Evolutionary conservation across 2,888 invertebrate species (phyloP).

Genomic region (Pammene fasciana): DNA sequence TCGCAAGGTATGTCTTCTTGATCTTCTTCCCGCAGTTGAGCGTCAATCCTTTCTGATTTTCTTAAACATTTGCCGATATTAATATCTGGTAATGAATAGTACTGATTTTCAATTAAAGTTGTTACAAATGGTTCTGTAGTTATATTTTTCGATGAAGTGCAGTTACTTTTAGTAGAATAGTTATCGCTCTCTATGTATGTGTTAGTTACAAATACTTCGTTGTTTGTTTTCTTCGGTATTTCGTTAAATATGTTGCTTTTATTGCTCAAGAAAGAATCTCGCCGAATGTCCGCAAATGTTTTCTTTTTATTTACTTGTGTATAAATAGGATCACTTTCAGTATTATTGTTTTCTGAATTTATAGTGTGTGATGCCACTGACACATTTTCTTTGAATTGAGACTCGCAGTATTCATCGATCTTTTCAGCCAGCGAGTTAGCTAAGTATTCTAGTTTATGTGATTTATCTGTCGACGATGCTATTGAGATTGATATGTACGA

Average conservation of each 20-base stretch:
- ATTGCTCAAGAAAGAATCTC: constrained; percentile 69
- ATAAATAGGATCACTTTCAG: constrained; percentile 71
- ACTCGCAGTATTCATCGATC: constrained; percentile 81
- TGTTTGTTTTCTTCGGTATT: constrained; percentile 62
- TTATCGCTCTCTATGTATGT: constrained; percentile 73
- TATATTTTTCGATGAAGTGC: constrained; percentile 74
- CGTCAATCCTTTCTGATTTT: constrained; percentile 88
- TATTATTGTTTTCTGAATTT: constrained; percentile 60
- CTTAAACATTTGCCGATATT: constrained; percentile 87
- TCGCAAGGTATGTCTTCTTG: constrained; percentile 74
- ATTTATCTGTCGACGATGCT: constrained; percentile 77
- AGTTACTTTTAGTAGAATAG: constrained; percentile 68
- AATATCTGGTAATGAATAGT: constrained; percentile 88
- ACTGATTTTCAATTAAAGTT: constrained; percentile 86
- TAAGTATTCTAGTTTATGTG: constrained; percentile 78
- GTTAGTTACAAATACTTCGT: constrained; percentile 71
- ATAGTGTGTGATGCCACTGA: constrained; percentile 61
- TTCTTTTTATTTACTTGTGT: constrained; percentile 79
- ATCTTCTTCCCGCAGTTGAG: constrained; percentile 84
- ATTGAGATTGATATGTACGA: constrained; percentile 81
- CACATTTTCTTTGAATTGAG: constrained; percentile 70
- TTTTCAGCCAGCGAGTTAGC: constrained; percentile 80
- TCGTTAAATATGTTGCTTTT: constrained; percentile 67
- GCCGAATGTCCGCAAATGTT: constrained; percentile 80
- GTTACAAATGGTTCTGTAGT: constrained; percentile 79